phyloP scores from a whole-genome alignment of 2,113 vertebrate genomes.

The Clarias magur region DNA sequence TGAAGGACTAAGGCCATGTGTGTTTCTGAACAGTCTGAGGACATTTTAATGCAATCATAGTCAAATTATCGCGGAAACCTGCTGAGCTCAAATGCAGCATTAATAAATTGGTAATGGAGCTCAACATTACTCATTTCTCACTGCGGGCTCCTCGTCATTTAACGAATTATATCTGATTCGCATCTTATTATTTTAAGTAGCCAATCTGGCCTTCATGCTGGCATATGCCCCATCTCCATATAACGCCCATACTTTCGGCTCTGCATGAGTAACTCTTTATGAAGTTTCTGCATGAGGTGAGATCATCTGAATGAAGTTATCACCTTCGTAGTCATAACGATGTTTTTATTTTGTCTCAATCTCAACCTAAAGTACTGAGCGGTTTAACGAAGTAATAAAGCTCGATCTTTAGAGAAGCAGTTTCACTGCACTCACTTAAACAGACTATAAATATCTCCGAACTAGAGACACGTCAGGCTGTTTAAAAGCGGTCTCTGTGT shows the following conservation, averaged over 20 bases:
- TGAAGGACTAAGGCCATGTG: not conserved
- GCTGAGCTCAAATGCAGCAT: constrained; percentile 22
- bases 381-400: not conserved
- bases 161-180: constrained; percentile 44
- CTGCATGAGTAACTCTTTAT: not conserved
- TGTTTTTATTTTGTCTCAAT: not conserved
- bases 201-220: constrained; percentile 30
- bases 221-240: not conserved
- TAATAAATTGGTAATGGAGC: constrained; percentile 19
- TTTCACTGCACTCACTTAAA: not conserved
- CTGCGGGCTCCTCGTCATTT: constrained; percentile 35
- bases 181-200: constrained; percentile 43
- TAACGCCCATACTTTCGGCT: constrained; percentile 3
- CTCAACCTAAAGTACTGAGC: not conserved
- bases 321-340: not conserved
- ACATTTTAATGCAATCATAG: constrained; percentile 37
- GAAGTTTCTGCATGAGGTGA: not conserved
- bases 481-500: not conserved
- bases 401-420: not conserved
- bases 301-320: not conserved
- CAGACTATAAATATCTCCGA: not conserved
- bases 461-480: not conserved
- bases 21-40: not conserved
- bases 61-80: constrained; percentile 47
- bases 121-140: constrained; percentile 22